Evolutionary conservation across 2,113 vertebrate species (phyloP), one percentile per base, ranked within the genome.

Genomic region (Sinocyclocheilus maitianheensis): DNA sequence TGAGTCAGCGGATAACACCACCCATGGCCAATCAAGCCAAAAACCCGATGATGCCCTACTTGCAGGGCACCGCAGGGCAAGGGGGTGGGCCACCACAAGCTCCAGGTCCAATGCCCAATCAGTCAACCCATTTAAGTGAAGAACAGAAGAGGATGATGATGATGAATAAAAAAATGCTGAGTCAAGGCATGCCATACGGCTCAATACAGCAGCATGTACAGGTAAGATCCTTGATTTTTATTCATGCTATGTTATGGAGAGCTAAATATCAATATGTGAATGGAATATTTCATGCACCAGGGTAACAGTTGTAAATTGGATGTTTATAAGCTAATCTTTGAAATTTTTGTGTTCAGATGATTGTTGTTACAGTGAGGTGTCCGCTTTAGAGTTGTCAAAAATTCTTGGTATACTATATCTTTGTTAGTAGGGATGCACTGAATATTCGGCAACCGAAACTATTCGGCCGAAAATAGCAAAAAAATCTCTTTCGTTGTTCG

Each of bases 81-180:
- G 12, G 88, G n/a, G 93, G 92, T 0, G 93, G 91, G 2, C 94
- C 95, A 0, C 93, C 94, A 3, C 94, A 94, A 88, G 92, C 93
- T 43, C 96, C 96, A 88, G 92, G 95, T 0, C 97, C 96, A 67
- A 95, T 98, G 81, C 96, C 96, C 0, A 95, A 96, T 51, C 97
- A 97, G 92, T 94, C 97, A 46, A 93, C 96, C 0, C 98, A 99
- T 91, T 94, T 98, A 91, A 98, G 94, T 0, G 98, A 99, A 87
- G 98, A 99, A 85, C 98, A 99, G 94, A 99, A 99, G 60, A 96
- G 97, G 90, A 91, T 99, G 95, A 92, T 99, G 90, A 92, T 99
- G 92, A 94, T 99, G 93, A 99, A 99, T 92, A 97, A 99, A 94
- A 99, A 99, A 37, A 97, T 96, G 92, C 91, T 99, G 91, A 96